phyloP scores from a whole-genome alignment of 1,140 invertebrate genomes.

The Adelges cooleyi region DNA sequence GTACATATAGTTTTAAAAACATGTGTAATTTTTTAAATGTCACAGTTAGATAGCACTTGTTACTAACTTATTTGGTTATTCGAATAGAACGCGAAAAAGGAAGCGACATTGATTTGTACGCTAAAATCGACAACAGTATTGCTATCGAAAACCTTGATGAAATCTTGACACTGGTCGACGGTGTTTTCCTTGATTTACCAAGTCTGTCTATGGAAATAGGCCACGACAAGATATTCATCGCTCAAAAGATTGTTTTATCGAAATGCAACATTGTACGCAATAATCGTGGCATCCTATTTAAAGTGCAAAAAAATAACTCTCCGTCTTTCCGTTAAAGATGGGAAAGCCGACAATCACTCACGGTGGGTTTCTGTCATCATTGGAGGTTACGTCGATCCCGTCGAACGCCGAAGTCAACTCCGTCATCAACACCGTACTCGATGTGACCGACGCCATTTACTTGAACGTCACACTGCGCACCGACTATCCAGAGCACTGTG shows the following conservation, averaged over 20 bases:
- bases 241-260: background rate
- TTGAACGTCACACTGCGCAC: background rate
- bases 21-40: no score
- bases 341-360: background rate
- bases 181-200: background rate
- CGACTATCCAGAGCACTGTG: background rate
- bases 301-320: no score
- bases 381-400: background rate
- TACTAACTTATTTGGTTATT: no score
- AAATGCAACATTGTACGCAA: constrained; percentile 11
- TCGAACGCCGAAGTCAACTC: background rate
- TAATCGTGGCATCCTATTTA: no score
- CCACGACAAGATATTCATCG: background rate
- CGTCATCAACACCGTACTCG: background rate
- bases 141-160: background rate
- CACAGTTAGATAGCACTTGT: no score
- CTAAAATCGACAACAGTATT: background rate
- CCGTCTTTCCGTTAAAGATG: background rate
- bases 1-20: no score
- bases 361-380: background rate
- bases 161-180: background rate
- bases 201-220: constrained; percentile 3
- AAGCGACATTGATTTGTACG: background rate
- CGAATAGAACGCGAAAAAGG: background rate
- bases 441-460: background rate